phyloP scores from a whole-genome alignment of 2,888 invertebrate species.

The Agonum fuliginosum region DNA sequence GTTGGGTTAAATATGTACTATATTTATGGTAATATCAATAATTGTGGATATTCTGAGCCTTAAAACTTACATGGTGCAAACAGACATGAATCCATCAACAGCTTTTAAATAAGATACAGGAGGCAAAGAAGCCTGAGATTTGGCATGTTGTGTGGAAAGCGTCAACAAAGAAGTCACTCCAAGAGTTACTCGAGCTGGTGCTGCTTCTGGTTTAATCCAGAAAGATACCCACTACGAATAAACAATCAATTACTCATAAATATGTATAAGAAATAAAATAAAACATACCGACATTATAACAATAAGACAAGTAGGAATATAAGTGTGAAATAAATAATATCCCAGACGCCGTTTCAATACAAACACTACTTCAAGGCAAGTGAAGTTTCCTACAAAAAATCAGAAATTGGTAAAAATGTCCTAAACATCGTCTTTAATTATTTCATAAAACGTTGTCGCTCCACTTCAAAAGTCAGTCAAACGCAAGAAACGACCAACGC shows the following conservation, averaged over 20 bases:
- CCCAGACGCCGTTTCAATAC: constrained; percentile 91
- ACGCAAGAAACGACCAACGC: not conserved
- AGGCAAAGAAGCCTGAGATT: constrained; percentile 93
- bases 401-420: constrained; percentile 26
- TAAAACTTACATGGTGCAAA: constrained; percentile 86
- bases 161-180: constrained; percentile 94
- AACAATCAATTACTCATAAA: not conserved
- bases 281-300: constrained; percentile 92
- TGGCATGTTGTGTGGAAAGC: constrained; percentile 93
- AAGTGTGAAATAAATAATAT: constrained; percentile 94
- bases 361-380: constrained; percentile 93
- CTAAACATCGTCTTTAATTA: not conserved
- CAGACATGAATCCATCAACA: constrained; percentile 94
- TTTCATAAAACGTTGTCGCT: not conserved
- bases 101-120: constrained; percentile 96
- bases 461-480: constrained; percentile 44
- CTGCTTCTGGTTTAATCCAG: constrained; percentile 96
- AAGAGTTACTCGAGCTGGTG: constrained; percentile 92
- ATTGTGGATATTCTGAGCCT: no score
- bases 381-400: constrained; percentile 85
- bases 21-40: no score
- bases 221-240: constrained; percentile 89
- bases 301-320: constrained; percentile 94
- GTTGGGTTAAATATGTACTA: no score
- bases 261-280: not conserved